Evolutionary conservation across 2,113 vertebrate species (phyloP).

Genomic region (Leptosomus discolor): DNA sequence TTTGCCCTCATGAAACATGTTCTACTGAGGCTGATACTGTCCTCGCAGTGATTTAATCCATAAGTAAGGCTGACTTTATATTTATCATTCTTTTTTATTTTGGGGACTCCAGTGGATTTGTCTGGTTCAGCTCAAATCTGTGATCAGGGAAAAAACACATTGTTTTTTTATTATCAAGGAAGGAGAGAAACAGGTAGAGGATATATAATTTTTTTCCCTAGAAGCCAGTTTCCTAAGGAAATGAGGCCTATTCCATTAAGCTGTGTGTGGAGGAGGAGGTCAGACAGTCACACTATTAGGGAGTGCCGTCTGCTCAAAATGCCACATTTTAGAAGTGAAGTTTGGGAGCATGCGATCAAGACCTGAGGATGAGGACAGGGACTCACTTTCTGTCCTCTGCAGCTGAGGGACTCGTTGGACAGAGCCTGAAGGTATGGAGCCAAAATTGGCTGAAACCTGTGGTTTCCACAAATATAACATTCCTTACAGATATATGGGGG

Average conservation of each 20-base stretch:
- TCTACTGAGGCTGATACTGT: neutral
- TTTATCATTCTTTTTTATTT: neutral
- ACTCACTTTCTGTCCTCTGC: neutral
- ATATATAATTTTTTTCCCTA: neutral
- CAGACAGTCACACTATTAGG: neutral
- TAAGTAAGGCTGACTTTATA: neutral
- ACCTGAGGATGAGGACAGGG: neutral
- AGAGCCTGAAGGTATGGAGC: neutral
- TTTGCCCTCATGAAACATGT: neutral
- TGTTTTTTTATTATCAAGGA: neutral
- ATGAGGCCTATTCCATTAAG: neutral
- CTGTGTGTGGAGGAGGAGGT: neutral
- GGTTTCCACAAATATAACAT: neutral
- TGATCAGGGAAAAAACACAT: neutral
- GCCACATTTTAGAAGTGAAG: neutral
- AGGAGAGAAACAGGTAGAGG: neutral
- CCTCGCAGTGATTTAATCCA: neutral
- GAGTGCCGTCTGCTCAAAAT: neutral
- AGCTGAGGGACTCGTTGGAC: neutral
- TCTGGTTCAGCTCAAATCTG: neutral
- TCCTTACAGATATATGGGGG: neutral
- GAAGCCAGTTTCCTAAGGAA: conserved; percentile 50
- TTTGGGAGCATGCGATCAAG: neutral
- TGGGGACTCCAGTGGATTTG: neutral
- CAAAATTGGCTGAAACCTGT: neutral